Evolutionary conservation across 1,140 invertebrate species (phyloP).

Genomic region (Lepidostoma basale): DNA sequence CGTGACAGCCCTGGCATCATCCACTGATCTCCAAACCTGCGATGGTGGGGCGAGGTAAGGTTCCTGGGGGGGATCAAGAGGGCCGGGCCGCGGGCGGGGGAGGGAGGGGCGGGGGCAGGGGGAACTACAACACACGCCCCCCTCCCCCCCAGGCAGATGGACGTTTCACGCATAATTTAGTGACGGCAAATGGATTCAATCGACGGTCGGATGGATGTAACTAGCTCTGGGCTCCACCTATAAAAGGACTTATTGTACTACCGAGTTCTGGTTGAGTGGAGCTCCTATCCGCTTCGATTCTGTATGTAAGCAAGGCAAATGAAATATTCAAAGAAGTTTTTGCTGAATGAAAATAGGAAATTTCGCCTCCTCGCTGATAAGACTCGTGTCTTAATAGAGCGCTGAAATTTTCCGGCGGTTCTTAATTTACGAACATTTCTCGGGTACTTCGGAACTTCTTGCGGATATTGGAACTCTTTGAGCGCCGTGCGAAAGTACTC

Average conservation of each 20-base stretch:
- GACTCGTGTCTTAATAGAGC: too few relatives aligned
- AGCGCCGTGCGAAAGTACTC: too few relatives aligned
- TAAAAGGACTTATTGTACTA: constrained; percentile 5
- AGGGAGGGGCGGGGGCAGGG: constrained; percentile 14
- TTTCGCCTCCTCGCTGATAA: too few relatives aligned
- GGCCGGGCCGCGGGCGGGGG: background rate
- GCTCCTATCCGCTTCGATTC: background rate
- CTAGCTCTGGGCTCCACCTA: constrained; percentile 30
- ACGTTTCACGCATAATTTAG: constrained; percentile 48
- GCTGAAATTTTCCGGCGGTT: too few relatives aligned
- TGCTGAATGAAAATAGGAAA: too few relatives aligned
- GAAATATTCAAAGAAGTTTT: background rate
- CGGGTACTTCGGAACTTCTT: too few relatives aligned
- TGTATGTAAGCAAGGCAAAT: background rate
- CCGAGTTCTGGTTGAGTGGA: background rate
- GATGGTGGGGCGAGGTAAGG: constrained; percentile 7
- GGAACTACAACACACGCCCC: constrained; percentile 9
- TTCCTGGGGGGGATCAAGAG: constrained; percentile 21
- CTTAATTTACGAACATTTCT: too few relatives aligned
- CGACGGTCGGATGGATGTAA: constrained; percentile 44
- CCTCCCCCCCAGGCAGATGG: constrained; percentile 35
- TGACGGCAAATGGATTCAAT: constrained; percentile 47
- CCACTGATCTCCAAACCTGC: constrained; percentile 20
- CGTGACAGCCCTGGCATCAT: constrained; percentile 1
- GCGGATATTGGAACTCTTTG: too few relatives aligned